These are phyloP conservation scores for Pardalotus punctatus DNA, from an alignment of 2,113 vertebrate genomes.

Conservation along the genomic window DNA sequence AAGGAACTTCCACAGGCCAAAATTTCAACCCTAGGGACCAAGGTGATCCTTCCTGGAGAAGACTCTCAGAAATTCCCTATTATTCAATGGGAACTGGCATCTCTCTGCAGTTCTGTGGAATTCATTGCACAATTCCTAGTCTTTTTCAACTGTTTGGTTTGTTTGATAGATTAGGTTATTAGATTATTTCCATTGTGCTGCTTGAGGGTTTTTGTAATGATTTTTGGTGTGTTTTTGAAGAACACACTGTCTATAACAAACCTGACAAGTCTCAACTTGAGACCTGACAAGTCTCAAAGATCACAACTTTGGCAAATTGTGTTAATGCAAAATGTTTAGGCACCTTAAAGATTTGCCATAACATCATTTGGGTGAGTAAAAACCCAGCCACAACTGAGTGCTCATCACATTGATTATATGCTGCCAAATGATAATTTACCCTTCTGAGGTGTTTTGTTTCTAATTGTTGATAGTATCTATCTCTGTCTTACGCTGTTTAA, in stretches of 20 bases:
- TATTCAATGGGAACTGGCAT: background rate
- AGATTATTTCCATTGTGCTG: background rate
- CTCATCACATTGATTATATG: background rate
- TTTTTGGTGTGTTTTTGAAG: background rate
- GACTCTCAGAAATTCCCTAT: background rate
- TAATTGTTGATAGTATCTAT: background rate
- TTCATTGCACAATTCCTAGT: background rate
- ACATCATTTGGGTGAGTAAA: background rate
- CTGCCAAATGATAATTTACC: background rate
- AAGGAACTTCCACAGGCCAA: background rate
- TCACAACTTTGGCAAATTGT: background rate
- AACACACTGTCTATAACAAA: background rate
- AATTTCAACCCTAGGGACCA: background rate
- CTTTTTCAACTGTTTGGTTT: background rate
- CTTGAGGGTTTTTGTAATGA: background rate
- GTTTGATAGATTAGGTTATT: background rate
- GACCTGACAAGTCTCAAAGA: background rate
- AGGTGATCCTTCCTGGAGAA: background rate
- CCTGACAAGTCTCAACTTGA: background rate
- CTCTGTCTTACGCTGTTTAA: background rate
- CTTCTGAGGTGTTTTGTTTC: background rate
- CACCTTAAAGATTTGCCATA: background rate
- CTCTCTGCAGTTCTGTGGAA: background rate
- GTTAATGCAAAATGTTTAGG: background rate
- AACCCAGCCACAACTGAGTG: background rate